phyloP scores from a whole-genome alignment of 2,888 invertebrate genomes.

The Psococerastis gibbosa region DNA sequence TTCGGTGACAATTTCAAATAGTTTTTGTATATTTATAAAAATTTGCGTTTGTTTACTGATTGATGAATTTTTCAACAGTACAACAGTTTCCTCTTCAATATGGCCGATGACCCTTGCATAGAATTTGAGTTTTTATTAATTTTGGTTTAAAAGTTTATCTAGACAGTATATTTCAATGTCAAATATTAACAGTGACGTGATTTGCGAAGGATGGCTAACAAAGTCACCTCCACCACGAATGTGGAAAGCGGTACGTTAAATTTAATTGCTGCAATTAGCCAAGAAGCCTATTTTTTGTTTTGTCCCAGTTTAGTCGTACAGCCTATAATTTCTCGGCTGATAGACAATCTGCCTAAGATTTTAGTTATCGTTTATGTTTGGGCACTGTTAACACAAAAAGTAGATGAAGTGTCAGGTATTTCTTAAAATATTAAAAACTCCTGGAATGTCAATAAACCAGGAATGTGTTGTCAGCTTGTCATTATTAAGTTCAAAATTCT shows the following conservation, averaged over 20 bases:
- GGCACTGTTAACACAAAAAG: too few species aligned
- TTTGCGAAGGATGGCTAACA: constrained; percentile 85
- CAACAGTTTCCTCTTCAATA: not conserved
- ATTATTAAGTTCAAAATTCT: constrained; percentile 7
- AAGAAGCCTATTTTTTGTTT: constrained; percentile 2
- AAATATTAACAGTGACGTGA: constrained; percentile 43
- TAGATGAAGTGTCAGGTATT: too few species aligned
- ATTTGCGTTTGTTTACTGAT: too few species aligned
- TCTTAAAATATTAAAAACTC: too few species aligned
- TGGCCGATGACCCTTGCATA: constrained; percentile 3
- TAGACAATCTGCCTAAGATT: too few species aligned
- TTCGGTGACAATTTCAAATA: too few species aligned
- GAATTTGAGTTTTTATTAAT: constrained; percentile 9
- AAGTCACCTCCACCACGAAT: constrained; percentile 87
- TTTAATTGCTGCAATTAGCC: not conserved
- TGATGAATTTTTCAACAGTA: not conserved
- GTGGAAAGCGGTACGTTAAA: constrained; percentile 73
- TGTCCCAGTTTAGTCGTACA: constrained; percentile 9
- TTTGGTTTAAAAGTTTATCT: constrained; percentile 11
- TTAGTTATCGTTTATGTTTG: too few species aligned
- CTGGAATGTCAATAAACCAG: too few species aligned
- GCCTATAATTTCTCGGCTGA: too few species aligned
- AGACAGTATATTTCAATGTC: constrained; percentile 22
- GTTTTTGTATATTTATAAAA: too few species aligned
- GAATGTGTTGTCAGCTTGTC: constrained; percentile 1